Evolutionary conservation across 2,113 vertebrate species (phyloP).

Genomic region (Telmatochromis brachygnathus): DNA sequence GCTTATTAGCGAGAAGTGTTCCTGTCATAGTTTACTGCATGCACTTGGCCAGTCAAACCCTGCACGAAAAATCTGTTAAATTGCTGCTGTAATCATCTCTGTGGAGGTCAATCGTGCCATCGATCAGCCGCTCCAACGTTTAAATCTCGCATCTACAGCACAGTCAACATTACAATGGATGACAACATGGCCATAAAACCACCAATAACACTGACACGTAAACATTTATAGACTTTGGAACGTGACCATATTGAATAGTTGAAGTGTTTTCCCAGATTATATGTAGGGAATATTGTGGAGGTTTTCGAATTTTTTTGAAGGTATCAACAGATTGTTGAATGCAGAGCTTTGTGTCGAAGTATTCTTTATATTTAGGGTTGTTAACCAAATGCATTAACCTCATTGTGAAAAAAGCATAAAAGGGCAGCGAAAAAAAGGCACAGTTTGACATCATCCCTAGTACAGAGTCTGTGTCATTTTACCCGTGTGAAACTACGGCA

Average conservation of each 20-base stretch:
- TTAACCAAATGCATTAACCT: neutral
- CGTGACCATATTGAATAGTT: neutral
- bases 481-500: neutral
- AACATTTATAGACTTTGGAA: neutral
- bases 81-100: slow-evolving; percentile 1
- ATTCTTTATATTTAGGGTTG: neutral
- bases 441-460: neutral
- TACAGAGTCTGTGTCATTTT: neutral
- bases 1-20: slow-evolving; percentile 27
- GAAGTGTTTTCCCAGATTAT: neutral
- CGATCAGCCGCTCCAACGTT: neutral
- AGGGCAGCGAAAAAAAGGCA: neutral
- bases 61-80: neutral
- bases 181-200: neutral
- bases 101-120: slow-evolving; percentile 12
- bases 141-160: neutral
- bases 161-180: neutral
- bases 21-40: neutral
- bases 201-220: neutral
- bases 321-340: neutral
- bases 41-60: neutral
- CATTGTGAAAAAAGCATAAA: neutral
- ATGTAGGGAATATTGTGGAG: neutral
- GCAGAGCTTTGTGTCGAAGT: neutral
- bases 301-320: rapidly evolving